Evolutionary conservation across 2,888 invertebrate species (phyloP).

Genomic region (Entomobrya proxima): DNA sequence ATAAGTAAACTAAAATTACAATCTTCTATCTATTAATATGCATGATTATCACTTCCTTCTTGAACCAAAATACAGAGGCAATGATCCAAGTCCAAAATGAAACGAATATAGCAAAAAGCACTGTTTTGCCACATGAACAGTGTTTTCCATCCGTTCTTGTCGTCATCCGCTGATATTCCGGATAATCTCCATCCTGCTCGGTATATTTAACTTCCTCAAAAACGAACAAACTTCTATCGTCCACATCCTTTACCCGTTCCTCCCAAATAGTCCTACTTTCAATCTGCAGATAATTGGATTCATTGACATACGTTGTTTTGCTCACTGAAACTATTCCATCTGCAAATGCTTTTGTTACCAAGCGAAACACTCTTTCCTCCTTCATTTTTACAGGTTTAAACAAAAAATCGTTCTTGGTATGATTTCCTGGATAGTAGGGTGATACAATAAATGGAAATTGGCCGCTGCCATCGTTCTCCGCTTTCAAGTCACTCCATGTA

Average conservation of each 20-base stretch:
- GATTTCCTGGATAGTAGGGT: neutral
- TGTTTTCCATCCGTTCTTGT: no score
- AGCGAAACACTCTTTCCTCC: neutral
- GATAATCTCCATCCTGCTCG: no score
- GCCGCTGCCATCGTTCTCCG: neutral
- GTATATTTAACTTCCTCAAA: no score
- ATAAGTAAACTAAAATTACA: no score
- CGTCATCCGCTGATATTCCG: no score
- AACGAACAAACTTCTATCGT: no score
- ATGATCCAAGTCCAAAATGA: no score
- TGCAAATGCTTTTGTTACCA: neutral
- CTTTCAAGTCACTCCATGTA: slow-evolving; percentile 1
- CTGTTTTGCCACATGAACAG: no score
- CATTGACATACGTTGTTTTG: neutral
- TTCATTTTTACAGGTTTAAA: neutral
- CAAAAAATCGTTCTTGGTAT: neutral
- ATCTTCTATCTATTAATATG: no score
- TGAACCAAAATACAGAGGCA: no score
- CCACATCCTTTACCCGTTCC: neutral
- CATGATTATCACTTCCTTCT: no score
- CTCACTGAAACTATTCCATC: neutral
- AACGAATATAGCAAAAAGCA: no score
- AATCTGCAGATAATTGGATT: neutral
- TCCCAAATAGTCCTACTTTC: neutral
- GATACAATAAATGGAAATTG: neutral